These are phyloP conservation scores for Manacus vitellinus DNA, from an alignment of 2,113 vertebrate species.

Conservation along the genomic window DNA sequence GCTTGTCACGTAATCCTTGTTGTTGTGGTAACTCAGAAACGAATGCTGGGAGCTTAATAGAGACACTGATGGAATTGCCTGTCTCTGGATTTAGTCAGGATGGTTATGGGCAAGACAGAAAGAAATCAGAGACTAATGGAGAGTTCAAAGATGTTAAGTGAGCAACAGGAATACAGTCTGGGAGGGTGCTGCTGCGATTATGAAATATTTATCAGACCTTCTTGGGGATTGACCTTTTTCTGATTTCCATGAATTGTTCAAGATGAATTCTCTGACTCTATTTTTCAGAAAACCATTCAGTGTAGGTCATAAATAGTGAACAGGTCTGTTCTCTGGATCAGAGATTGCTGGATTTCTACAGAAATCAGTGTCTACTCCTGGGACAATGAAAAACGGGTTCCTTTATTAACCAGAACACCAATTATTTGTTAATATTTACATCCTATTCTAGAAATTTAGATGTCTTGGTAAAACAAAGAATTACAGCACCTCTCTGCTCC, in stretches of 20 bases:
- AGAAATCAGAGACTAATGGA: neutral
- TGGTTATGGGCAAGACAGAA: neutral
- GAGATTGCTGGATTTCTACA: neutral
- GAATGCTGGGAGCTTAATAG: neutral
- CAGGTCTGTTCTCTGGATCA: neutral
- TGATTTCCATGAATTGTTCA: conserved; percentile 30
- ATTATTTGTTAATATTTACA: conserved; percentile 18
- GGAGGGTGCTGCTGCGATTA: neutral
- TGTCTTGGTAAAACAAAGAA: neutral
- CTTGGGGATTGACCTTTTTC: neutral
- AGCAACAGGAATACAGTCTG: neutral
- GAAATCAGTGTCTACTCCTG: neutral
- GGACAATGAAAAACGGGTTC: neutral
- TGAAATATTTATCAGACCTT: neutral
- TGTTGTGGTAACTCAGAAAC: conserved; percentile 21
- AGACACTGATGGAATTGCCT: conserved; percentile 26
- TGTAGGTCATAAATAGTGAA: neutral
- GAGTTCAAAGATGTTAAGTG: neutral
- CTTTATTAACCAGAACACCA: conserved; percentile 9
- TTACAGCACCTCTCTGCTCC: neutral
- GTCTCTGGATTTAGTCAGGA: neutral
- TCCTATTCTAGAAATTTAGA: neutral
- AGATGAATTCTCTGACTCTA: neutral
- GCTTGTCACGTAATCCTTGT: conserved; percentile 58
- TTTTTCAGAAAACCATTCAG: neutral